Evolutionary conservation across 2,797 vertebrate species (phyloP), one percentile per base, ranked within the genome.

Genomic region (Sternarchorhynchus goeldii): DNA sequence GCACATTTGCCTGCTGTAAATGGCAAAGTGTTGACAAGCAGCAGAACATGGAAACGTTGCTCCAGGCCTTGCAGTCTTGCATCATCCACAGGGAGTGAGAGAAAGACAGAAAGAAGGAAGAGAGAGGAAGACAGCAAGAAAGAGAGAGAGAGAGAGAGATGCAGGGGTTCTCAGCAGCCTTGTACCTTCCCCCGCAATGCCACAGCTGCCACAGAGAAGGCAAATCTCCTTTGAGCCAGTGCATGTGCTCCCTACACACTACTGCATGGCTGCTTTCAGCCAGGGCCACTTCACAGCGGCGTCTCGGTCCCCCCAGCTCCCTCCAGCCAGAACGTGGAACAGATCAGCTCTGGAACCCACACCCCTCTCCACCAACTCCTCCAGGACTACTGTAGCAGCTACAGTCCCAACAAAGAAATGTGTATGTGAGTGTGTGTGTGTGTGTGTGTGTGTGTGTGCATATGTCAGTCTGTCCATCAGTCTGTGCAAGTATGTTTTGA

Each of bases 1-100:
- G 89, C 89, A 91, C 89, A 91, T 91, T 79, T 91, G 86, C 89
- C 91, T 89, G 91, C 91, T 92, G 91, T 55, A 93, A 90, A 91
- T 88, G 87, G 71, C 57, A 32, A 71, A 76, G 80, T 81, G 82
- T 88, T 93, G 92, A 92, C 92, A 91, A 89, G 91, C 84, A 21
- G 86, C 82, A 70, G 91, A 90, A 92, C 88, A 87, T 87, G 87
- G 90, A 90, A 90, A 86, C 83, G 84, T 93, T 92, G 92, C 93
- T 90, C 82, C 86, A 59, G 92, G 93, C 88, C 87, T 84, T 79
- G 85, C 88, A 86, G 89, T 90, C 90, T 94, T 93, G 92, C 93
- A 93, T 94, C 93, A 93, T 87, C 86, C 88, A 82, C 85, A 84
- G 88, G 89, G 88, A 90, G 91, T 88, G 92, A 88, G 89, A 89